Evolutionary conservation across 2,797 vertebrate genomes (phyloP).

Genomic region (Eulemur mongoz): DNA sequence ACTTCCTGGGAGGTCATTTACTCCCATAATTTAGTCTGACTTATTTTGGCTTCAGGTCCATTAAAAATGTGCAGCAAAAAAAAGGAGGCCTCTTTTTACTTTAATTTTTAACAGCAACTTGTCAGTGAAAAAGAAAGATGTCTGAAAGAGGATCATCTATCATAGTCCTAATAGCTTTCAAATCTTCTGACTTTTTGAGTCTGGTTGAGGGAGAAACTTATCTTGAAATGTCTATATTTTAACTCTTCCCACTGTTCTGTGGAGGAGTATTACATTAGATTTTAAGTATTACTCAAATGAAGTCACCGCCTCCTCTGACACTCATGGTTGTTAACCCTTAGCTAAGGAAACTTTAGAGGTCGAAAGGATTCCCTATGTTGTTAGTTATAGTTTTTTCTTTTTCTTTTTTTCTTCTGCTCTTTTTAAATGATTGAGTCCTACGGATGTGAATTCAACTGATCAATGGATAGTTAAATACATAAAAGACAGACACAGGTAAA

Average conservation of each 20-base stretch:
- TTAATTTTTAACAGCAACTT: constrained; percentile 88
- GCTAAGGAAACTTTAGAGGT: not conserved
- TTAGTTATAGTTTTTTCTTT: not conserved
- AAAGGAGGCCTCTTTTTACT: constrained; percentile 84
- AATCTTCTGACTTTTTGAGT: constrained; percentile 86
- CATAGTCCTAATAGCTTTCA: constrained; percentile 87
- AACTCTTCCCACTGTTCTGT: constrained; percentile 76
- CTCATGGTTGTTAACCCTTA: not conserved
- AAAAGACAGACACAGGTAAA: not conserved
- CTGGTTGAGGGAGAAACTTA: constrained; percentile 82
- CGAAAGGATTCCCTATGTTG: not conserved
- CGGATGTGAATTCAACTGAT: not conserved
- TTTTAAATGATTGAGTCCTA: not conserved
- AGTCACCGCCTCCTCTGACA: not conserved
- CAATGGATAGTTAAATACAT: not conserved
- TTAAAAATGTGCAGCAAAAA: constrained; percentile 86
- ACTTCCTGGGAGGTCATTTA: constrained; percentile 88
- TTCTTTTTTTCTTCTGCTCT: not conserved
- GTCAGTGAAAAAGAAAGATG: constrained; percentile 83
- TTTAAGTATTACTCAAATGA: not conserved
- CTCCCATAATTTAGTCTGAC: constrained; percentile 90
- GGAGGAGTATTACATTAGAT: not conserved
- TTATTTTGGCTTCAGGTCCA: constrained; percentile 90
- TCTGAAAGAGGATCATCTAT: constrained; percentile 86
- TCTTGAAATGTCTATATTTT: constrained; percentile 83